A percentile compares a stretch with the other conserved stretches of the same genome.
phyloP scores from a whole-genome alignment of 2,113 vertebrate species.

The Donacobius atricapilla region DNA sequence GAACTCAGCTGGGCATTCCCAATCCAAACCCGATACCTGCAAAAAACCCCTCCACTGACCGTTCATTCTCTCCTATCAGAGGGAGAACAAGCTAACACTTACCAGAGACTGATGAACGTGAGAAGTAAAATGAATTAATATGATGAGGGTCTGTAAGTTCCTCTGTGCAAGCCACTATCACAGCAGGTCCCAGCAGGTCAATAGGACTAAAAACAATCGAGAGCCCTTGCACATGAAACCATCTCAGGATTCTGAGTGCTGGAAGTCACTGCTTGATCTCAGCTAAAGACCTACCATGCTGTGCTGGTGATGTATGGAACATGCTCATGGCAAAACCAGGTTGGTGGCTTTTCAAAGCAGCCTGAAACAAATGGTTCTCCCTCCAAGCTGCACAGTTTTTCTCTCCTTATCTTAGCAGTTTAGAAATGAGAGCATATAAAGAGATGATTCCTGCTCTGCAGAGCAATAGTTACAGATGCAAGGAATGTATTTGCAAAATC shows the following conservation, averaged over 20 bases:
- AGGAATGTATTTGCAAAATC: neutral
- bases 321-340: neutral
- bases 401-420: neutral
- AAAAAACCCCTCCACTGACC: neutral
- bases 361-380: neutral
- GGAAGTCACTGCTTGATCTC: neutral
- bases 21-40: neutral
- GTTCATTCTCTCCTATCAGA: neutral
- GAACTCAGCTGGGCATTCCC: neutral
- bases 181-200: neutral
- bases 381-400: neutral
- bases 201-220: neutral
- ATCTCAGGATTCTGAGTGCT: neutral
- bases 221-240: neutral
- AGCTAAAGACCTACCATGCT: neutral
- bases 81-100: neutral
- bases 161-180: neutral
- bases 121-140: neutral
- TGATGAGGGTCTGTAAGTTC: accelerated
- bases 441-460: neutral
- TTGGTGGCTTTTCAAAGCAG: neutral
- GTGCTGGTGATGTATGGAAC: neutral
- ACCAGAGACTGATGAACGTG: neutral
- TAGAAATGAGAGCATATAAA: neutral
- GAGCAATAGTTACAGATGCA: neutral